Conservation (phyloP, 2,888 invertebrate species). For the Stictocephala bisonia region DNA sequence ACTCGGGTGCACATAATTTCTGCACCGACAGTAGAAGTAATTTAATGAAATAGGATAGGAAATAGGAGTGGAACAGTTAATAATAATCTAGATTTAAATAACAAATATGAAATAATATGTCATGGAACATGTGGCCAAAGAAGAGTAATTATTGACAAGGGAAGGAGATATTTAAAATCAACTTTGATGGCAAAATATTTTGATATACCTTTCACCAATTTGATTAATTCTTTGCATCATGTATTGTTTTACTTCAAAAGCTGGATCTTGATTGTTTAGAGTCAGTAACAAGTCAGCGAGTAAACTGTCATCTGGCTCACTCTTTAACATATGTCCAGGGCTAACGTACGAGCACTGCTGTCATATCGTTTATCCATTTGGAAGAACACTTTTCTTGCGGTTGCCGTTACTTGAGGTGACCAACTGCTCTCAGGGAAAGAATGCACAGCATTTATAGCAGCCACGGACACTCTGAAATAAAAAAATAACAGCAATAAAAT, state of each 20-base stretch:
- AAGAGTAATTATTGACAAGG: too few relatives aligned
- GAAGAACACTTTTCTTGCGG: slow-evolving; percentile 71
- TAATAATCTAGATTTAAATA: too few relatives aligned
- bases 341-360: slow-evolving; percentile 76
- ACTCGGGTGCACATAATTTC: too few relatives aligned
- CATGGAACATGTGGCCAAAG: too few relatives aligned
- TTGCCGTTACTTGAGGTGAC: slow-evolving; percentile 65
- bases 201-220: slow-evolving; percentile 66
- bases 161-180: too few relatives aligned
- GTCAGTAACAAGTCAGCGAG: slow-evolving; percentile 68
- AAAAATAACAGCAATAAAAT: not conserved
- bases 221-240: slow-evolving; percentile 72
- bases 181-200: too few relatives aligned
- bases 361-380: slow-evolving; percentile 72
- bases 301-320: slow-evolving; percentile 68
- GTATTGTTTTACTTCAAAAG: slow-evolving; percentile 75
- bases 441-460: slow-evolving; percentile 76
- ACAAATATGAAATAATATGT: too few relatives aligned
- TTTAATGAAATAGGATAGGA: too few relatives aligned
- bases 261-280: slow-evolving; percentile 66
- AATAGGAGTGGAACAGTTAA: too few relatives aligned
- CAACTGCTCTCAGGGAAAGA: slow-evolving; percentile 66
- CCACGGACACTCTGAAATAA: slow-evolving; percentile 67
- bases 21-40: too few relatives aligned
- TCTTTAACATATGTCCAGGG: slow-evolving; percentile 77